Conservation (phyloP, 2,113 vertebrate species). For the Proterorhinus semilunaris region DNA sequence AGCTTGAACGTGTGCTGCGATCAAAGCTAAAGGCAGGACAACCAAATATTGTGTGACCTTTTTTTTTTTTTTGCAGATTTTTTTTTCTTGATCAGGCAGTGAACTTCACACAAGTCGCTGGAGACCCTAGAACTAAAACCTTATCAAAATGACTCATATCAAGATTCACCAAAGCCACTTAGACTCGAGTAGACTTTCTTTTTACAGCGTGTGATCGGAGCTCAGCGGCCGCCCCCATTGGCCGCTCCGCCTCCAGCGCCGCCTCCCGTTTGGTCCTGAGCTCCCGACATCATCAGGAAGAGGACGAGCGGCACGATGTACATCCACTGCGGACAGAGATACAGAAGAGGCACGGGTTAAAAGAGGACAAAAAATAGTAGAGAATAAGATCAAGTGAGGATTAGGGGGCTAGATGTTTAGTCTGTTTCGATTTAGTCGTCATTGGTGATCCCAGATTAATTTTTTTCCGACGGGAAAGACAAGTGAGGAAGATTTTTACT, state of each 20-base stretch:
- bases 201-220: background rate
- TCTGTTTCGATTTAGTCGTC: constrained; percentile 17
- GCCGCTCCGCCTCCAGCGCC: constrained; percentile 79
- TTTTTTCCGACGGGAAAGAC: constrained; percentile 24
- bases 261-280: constrained; percentile 86
- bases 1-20: no score
- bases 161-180: no score
- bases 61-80: no score
- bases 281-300: constrained; percentile 94
- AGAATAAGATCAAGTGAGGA: background rate
- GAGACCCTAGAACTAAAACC: no score
- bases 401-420: background rate
- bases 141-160: no score
- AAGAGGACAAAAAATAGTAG: background rate
- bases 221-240: constrained; percentile 78
- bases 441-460: constrained; percentile 43
- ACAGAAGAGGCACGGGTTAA: background rate
- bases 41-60: no score
- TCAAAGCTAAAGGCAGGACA: no score
- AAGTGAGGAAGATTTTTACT: background rate
- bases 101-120: no score
- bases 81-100: no score
- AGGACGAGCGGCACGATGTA: constrained; percentile 93
- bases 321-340: constrained; percentile 83
- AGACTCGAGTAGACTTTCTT: background rate